Percentiles rank a stretch among this genome's conserved stretches.
phyloP scores from a whole-genome alignment of 1,140 invertebrate genomes.

The Listronotus oregonensis region DNA sequence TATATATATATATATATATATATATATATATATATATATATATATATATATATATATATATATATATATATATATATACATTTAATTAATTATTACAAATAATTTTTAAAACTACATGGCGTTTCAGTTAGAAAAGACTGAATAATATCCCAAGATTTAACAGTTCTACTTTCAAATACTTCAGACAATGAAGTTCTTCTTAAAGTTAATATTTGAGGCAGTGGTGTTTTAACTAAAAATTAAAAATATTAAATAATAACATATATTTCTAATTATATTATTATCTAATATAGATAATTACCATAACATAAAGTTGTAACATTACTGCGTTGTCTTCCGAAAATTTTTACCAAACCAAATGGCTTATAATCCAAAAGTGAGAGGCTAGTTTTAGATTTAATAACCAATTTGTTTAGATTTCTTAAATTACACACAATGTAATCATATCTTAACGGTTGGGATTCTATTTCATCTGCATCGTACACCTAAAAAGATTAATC shows the following conservation, averaged over 20 bases:
- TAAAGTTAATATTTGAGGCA: slow-evolving; percentile 10
- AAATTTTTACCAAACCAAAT: slow-evolving; percentile 31
- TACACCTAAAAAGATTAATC: slow-evolving; percentile 3
- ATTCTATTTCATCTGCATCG: slow-evolving; percentile 26
- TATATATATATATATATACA: slow-evolving; percentile 11
- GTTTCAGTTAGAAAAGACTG: slow-evolving; percentile 19
- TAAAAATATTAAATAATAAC: background rate
- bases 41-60: slow-evolving; percentile 22
- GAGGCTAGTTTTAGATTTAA: slow-evolving; percentile 34
- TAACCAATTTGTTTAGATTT: slow-evolving; percentile 30
- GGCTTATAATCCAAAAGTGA: slow-evolving; percentile 31
- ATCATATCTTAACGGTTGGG: slow-evolving; percentile 22
- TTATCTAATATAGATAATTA: too few species aligned
- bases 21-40: slow-evolving; percentile 20
- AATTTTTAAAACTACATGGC: slow-evolving; percentile 19
- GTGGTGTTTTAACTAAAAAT: slow-evolving; percentile 16
- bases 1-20: slow-evolving; percentile 13
- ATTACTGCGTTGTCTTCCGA: slow-evolving; percentile 21
- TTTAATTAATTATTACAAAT: slow-evolving; percentile 19
- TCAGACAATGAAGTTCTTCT: slow-evolving; percentile 18
- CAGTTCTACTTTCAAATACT: slow-evolving; percentile 30
- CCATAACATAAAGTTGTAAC: slow-evolving; percentile 29
- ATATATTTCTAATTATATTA: too few species aligned
- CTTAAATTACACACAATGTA: slow-evolving; percentile 32
- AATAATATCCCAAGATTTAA: slow-evolving; percentile 27